A percentile compares a stretch with the other conserved stretches of the same genome.
These are phyloP conservation scores for Acrocyrtus sp. DNA, from an alignment of 2,888 invertebrate genomes.

Conservation along the genomic window DNA sequence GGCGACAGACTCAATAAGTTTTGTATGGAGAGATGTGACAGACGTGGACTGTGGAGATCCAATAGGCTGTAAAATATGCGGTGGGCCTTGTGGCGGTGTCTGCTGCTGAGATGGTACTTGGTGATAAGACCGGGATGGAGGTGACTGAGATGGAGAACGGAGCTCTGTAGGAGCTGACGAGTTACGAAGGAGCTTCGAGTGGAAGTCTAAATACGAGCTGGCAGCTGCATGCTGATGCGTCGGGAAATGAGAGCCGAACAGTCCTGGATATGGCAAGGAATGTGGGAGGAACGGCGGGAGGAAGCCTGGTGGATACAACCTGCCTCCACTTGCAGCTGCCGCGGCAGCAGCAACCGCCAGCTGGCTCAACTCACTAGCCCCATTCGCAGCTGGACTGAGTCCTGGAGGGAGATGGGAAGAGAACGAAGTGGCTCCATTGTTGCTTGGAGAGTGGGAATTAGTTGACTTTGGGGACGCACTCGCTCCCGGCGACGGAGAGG, in stretches of 20 bases:
- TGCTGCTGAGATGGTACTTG: conserved; percentile 38
- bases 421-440: conserved; percentile 21
- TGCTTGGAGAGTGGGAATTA: conserved; percentile 57
- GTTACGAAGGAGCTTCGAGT: conserved; percentile 54
- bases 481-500: conserved; percentile 58
- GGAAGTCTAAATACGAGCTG: conserved; percentile 61
- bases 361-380: conserved; percentile 42
- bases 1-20: conserved; percentile 58
- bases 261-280: conserved; percentile 56
- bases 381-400: conserved; percentile 19
- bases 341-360: conserved; percentile 52
- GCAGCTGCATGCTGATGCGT: conserved; percentile 57
- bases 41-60: conserved; percentile 52
- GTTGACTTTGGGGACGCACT: conserved; percentile 61
- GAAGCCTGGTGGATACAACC: conserved; percentile 53
- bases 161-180: conserved; percentile 34
- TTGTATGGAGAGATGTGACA: conserved; percentile 57
- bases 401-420: conserved; percentile 56
- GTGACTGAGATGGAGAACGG: conserved; percentile 49
- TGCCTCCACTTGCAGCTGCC: conserved; percentile 34
- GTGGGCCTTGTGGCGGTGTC: conserved; percentile 35
- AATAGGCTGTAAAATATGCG: conserved; percentile 40
- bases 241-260: conserved; percentile 54
- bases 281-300: conserved; percentile 49
- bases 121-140: conserved; percentile 52